These are phyloP conservation scores for Drosophila neotestacea DNA, from an alignment of 2,888 invertebrate species.

Conservation along the genomic window DNA sequence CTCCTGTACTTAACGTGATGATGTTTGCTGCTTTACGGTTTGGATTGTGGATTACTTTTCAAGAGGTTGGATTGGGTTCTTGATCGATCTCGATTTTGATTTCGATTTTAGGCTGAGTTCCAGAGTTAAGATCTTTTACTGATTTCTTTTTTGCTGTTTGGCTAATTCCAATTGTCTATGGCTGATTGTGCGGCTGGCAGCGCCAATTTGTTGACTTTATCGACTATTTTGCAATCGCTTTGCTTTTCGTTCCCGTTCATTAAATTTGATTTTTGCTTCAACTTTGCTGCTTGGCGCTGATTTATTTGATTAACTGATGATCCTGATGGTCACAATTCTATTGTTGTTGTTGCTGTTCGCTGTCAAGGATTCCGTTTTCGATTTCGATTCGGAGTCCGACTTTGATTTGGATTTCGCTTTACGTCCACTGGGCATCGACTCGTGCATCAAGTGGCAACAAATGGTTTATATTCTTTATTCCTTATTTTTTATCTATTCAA, in stretches of 20 bases:
- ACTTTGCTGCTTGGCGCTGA: constrained; percentile 24
- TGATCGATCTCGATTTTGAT: not conserved
- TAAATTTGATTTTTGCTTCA: constrained; percentile 76
- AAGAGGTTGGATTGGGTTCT: not conserved
- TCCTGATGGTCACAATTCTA: constrained; percentile 4
- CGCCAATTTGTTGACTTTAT: constrained; percentile 60
- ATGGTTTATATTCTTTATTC: constrained; percentile 14
- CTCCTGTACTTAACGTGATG: not conserved
- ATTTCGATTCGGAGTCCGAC: constrained; percentile 23
- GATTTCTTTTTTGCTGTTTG: not conserved
- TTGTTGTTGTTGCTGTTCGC: constrained; percentile 6
- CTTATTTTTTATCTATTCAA: not conserved
- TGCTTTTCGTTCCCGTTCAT: constrained; percentile 81
- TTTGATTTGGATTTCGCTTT: constrained; percentile 29
- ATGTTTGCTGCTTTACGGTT: not conserved
- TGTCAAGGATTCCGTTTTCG: constrained; percentile 10
- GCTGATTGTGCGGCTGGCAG: constrained; percentile 52
- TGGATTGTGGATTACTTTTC: not conserved
- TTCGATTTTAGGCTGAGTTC: no score
- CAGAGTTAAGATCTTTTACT: no score
- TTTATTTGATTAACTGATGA: constrained; percentile 18
- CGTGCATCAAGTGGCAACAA: constrained; percentile 30
- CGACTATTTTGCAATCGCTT: constrained; percentile 61
- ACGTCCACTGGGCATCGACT: constrained; percentile 43
- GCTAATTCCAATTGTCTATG: constrained; percentile 54